Conservation (phyloP, 1,140 invertebrate species). For the Microplitis mediator region DNA sequence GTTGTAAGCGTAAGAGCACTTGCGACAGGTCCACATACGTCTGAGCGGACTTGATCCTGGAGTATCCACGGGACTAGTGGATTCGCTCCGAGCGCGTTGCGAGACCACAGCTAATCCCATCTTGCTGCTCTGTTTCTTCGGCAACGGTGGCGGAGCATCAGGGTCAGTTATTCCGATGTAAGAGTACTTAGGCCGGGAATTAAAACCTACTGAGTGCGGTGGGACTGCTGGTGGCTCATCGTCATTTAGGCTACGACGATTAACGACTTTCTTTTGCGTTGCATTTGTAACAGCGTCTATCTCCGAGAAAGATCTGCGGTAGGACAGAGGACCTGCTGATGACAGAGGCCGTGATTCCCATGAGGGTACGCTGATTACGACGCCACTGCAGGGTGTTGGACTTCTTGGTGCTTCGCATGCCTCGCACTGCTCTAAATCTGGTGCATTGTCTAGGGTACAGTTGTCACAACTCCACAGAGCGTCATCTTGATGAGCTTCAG, state of each 20-base stretch:
- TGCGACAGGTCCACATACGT: constrained; percentile 84
- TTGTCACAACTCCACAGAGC: constrained; percentile 67
- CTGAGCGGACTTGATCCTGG: constrained; percentile 56
- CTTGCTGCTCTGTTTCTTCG: constrained; percentile 57
- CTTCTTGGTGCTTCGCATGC: constrained; percentile 69
- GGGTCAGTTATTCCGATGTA: constrained; percentile 68
- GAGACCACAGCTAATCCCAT: constrained; percentile 38
- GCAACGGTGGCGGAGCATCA: constrained; percentile 56
- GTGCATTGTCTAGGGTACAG: constrained; percentile 66
- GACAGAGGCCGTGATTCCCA: constrained; percentile 60
- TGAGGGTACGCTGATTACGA: constrained; percentile 63
- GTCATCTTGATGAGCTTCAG: constrained; percentile 49
- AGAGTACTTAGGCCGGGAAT: constrained; percentile 62
- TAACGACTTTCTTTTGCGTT: constrained; percentile 53
- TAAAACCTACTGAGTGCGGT: constrained; percentile 58
- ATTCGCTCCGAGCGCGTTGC: constrained; percentile 55
- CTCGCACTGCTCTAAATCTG: constrained; percentile 64
- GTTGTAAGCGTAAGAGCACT: constrained; percentile 88
- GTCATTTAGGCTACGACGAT: constrained; percentile 67
- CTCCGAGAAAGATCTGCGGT: constrained; percentile 71
- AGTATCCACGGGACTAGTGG: constrained; percentile 52
- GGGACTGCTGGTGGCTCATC: constrained; percentile 63
- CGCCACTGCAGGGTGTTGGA: constrained; percentile 59
- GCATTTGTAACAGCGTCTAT: constrained; percentile 53
- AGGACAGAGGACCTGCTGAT: constrained; percentile 64